These are phyloP conservation scores for Eurystomus gularis DNA, from an alignment of 2,113 vertebrate species.

Conservation along the genomic window DNA sequence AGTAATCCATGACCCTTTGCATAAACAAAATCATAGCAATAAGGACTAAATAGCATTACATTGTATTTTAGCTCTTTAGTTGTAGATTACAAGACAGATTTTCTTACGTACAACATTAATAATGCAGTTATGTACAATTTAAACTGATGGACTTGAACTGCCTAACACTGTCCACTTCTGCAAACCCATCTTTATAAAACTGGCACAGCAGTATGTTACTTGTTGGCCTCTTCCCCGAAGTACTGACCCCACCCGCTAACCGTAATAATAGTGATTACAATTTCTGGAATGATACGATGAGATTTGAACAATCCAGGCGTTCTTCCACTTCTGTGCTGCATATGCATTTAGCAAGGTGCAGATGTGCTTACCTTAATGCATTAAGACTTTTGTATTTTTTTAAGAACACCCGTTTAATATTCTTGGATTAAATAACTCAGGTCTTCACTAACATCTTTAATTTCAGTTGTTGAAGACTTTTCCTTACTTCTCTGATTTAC, in stretches of 20 bases:
- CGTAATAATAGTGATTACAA: neutral
- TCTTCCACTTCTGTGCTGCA: neutral
- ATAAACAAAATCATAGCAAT: neutral
- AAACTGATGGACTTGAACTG: neutral
- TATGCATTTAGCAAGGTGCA: neutral
- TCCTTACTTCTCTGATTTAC: neutral
- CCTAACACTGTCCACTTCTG: neutral
- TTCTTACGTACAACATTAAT: neutral
- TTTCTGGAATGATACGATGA: neutral
- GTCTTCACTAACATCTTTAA: neutral
- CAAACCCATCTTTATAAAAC: neutral
- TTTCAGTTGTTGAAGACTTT: neutral
- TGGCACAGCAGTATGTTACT: neutral
- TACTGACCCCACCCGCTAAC: neutral
- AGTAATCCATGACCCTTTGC: neutral
- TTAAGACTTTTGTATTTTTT: neutral
- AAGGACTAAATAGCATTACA: neutral
- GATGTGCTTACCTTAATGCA: neutral
- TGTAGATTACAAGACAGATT: neutral
- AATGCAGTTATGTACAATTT: neutral
- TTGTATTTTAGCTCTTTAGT: neutral
- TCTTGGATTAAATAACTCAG: neutral
- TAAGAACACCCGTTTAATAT: neutral
- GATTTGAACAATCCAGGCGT: neutral
- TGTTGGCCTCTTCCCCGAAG: neutral